Evolutionary conservation across 2,113 vertebrate genomes (phyloP).

Genomic region (Podocnemis expansa): DNA sequence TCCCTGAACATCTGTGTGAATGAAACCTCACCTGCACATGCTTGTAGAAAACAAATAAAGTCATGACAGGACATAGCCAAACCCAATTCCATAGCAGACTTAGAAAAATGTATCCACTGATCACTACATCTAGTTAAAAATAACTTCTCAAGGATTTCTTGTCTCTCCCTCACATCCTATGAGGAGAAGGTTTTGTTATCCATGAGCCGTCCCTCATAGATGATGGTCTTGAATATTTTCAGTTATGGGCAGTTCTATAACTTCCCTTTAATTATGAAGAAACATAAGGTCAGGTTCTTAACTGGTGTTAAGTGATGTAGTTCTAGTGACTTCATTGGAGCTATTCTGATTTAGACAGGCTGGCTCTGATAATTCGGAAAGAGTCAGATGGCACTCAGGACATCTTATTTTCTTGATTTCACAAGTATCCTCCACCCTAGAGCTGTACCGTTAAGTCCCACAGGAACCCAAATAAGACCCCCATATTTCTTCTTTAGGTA

Average conservation of each 20-base stretch:
- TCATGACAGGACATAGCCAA: background rate
- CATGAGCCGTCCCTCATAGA: background rate
- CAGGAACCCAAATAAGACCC: slow-evolving; percentile 45
- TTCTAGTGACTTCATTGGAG: background rate
- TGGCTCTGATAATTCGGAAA: slow-evolving; percentile 39
- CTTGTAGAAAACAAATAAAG: background rate
- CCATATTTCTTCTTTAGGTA: slow-evolving; percentile 10
- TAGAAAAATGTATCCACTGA: background rate
- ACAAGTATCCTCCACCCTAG: slow-evolving; percentile 42
- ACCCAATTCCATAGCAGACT: background rate
- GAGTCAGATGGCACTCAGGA: slow-evolving; percentile 55
- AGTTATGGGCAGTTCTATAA: background rate
- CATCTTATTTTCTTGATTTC: slow-evolving; percentile 6
- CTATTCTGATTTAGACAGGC: background rate
- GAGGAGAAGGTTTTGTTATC: background rate
- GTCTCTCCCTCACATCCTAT: background rate
- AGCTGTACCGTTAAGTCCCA: slow-evolving; percentile 44
- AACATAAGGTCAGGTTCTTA: background rate
- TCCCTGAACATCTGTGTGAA: background rate
- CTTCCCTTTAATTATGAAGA: background rate
- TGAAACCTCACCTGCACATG: background rate
- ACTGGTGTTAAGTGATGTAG: background rate
- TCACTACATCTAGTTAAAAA: background rate
- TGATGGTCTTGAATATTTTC: background rate
- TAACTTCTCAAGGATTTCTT: background rate